A percentile compares a stretch with the other conserved stretches of the same genome.
Evolutionary conservation across 2,113 vertebrate species (phyloP).

Genomic region (Cheirogaleus medius): DNA sequence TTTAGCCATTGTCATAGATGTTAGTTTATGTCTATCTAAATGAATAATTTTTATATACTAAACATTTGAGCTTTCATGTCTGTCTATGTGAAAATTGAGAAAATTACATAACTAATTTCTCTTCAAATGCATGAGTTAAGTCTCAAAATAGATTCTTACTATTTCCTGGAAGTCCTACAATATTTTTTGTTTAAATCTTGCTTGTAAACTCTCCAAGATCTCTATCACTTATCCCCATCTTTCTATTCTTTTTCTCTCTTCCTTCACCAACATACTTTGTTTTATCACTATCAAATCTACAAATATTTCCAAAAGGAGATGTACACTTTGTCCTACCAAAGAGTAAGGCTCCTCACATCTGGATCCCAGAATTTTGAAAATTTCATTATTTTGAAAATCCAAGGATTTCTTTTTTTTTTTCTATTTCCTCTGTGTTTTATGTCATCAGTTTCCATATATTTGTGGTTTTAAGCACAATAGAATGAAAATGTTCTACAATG

Average conservation of each 20-base stretch:
- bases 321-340: neutral
- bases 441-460: neutral
- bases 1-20: neutral
- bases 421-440: neutral
- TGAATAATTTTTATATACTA: neutral
- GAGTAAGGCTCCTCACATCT: neutral
- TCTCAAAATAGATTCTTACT: neutral
- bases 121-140: neutral
- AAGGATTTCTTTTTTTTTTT: neutral
- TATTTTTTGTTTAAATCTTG: neutral
- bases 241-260: neutral
- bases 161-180: neutral
- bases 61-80: neutral
- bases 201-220: neutral
- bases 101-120: neutral
- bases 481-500: neutral
- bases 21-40: neutral
- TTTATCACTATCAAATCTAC: neutral
- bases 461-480: neutral
- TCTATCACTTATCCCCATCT: neutral
- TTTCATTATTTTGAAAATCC: neutral
- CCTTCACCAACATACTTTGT: neutral
- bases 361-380: neutral
- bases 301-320: neutral
- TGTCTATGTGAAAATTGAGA: neutral